phyloP scores from a whole-genome alignment of 1,140 invertebrate genomes.

The Ceratina australensis region DNA sequence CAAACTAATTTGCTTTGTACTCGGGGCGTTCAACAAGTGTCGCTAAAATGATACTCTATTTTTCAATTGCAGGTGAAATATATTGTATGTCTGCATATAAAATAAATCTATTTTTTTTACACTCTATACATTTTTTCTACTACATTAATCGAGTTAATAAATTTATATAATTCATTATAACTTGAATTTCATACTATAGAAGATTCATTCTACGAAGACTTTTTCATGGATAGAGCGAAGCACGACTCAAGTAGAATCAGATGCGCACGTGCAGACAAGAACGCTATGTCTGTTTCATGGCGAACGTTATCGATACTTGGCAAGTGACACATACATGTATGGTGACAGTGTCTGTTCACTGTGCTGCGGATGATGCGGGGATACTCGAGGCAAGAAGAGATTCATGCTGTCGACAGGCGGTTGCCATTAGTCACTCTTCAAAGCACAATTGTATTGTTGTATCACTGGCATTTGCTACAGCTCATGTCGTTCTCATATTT shows the following conservation, averaged over 20 bases:
- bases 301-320: constrained; percentile 75
- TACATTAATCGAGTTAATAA: too few species aligned
- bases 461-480: not conserved
- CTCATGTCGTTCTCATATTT: not conserved
- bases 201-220: too few species aligned
- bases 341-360: constrained; percentile 59
- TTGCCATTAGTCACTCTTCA: constrained; percentile 74
- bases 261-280: not conserved
- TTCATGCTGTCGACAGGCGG: constrained; percentile 70
- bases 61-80: not conserved
- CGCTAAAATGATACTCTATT: not conserved
- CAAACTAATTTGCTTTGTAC: constrained; percentile 52
- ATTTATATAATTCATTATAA: too few species aligned
- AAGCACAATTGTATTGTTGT: constrained; percentile 1
- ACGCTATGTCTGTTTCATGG: constrained; percentile 57
- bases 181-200: too few species aligned
- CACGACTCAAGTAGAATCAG: constrained; percentile 10
- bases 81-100: too few species aligned
- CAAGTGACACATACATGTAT: constrained; percentile 75
- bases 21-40: constrained; percentile 53
- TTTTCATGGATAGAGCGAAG: not conserved
- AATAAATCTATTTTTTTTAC: too few species aligned
- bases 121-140: too few species aligned
- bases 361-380: constrained; percentile 68
- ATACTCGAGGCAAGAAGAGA: constrained; percentile 67